Evolutionary conservation across 2,888 invertebrate genomes (phyloP), one percentile per base, ranked within the genome.

Genomic region (Pteria penguin): DNA sequence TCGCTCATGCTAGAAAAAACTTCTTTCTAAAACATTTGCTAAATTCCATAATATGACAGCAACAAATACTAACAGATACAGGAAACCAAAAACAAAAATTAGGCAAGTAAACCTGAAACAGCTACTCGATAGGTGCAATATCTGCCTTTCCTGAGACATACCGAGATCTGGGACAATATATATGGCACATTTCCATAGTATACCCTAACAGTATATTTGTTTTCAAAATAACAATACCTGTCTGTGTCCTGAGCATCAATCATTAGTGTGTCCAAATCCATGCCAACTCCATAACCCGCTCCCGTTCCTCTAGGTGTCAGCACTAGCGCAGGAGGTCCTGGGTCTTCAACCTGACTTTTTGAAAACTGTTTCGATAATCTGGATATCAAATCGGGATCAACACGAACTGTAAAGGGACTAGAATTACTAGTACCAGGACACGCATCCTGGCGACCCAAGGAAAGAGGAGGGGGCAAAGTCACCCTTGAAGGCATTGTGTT

Each of bases 301-400:
- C 91, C 91, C 0, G 90, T 91, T 8, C 91, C 91, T 26, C 86
- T 84, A 2, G 91, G 91, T 24, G 91, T 91, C 66, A 88, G 68
- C 4, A 87, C 85, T 72, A 91, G 78, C 4, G 87, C 84, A n/a
- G 89, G 89, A n/a, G 88, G 89, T n/a, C 86, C 78, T 32, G 83
- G 80, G 63, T 88, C 89, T 22, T 82, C 86, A 14, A 89, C 85
- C 58, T 88, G 86, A 4, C 86, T 84, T 72, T 82, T 86, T 5
- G 87, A 88, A 68, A 90, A 72, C 81, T 89, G 88, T 74, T 87
- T 86, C 24, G 84, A 85, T 31, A 89, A 76, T 52, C 87, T 54
- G 29, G 88, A 82, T 31, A 89, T 84, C 27, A 87, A 78, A 69
- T 89, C 89, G 4, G 83, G 69, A 57, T 29, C 63, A 33, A 27